Evolutionary conservation across 35 echinoderm and acorn worm species (phyloP).

Genomic region (Holothuria glaberrima): DNA sequence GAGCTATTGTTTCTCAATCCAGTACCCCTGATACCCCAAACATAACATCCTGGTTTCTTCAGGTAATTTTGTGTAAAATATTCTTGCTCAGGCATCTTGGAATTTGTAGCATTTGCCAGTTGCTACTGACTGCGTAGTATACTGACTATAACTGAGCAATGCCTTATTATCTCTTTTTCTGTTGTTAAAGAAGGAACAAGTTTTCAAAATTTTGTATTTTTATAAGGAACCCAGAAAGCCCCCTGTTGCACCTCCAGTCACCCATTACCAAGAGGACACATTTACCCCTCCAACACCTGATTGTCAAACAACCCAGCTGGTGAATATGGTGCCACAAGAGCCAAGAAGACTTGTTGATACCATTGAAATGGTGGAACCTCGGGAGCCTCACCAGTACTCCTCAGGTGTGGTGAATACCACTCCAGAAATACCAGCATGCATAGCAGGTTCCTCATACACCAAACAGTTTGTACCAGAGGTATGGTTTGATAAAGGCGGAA

Average conservation of each 20-base stretch:
- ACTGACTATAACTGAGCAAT: background rate
- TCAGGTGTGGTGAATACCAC: conserved; percentile 12
- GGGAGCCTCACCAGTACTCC: conserved; percentile 19
- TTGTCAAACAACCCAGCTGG: conserved; percentile 39
- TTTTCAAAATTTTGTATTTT: background rate
- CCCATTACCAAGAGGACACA: background rate
- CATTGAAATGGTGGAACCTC: background rate
- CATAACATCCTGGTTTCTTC: conserved; percentile 16
- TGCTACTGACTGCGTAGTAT: too few species aligned
- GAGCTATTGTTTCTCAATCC: too few species aligned
- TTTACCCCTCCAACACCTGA: conserved; percentile 37
- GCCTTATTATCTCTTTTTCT: background rate
- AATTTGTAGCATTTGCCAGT: too few species aligned
- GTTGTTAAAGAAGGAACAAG: too few species aligned
- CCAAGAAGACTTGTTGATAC: conserved; percentile 12
- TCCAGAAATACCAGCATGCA: conserved; percentile 13
- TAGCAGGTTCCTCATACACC: background rate
- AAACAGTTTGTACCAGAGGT: too few species aligned
- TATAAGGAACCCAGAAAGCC: background rate
- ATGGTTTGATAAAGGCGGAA: too few species aligned
- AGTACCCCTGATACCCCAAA: background rate
- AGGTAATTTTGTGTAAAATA: background rate
- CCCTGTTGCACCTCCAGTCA: background rate
- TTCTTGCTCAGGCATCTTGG: background rate
- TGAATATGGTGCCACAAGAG: conserved; percentile 18